Base-by-base conservation (phyloP, 2,888 invertebrate species). In the Nymphalis urticae region DNA sequence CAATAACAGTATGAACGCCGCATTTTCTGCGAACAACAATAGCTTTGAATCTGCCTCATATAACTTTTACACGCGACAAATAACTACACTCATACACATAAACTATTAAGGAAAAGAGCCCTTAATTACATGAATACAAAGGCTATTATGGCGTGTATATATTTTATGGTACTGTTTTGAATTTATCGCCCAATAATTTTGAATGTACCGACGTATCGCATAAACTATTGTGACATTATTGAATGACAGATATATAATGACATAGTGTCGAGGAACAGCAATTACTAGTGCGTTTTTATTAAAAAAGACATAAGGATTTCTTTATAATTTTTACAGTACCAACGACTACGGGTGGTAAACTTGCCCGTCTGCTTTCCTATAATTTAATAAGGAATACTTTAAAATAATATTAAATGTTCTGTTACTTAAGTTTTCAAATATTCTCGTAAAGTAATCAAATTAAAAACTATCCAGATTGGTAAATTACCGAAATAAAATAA, bases 181-280 rank as follows among this genome's bases (percentile, higher is more conserved):
- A 80, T 80, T 79, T 80, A 80, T 77, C 66, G 76, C 62, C 66
- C 75, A 73, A 79, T 80, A 76, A 80, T 76, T 79, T 79, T 74
- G 72, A 69, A 72, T 72, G 63, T 64, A 72, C 51, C 58, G 42
- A 63, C 66, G 47, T 66, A 36, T 59, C 32, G 24, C 59, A 66
- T 53, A 42, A 56, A 68, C 69, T 64, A 68, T 63, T 54, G 66
- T 64, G 62, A 71, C 64, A 59, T 61, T 66, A 59, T 61, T 62
- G 53, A 42, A 36, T 62, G 54, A 56, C n/a, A 56, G 54, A 16
- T 17, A 54, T 54, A 16, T 16, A 54, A 17, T 27, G 54, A 42
- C 42, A 42, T 42, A 42, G 42, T 42, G 13, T 42, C 42, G 10
- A 13, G 21, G 8, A 19, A 19, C 42, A 42, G 13, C 8, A 60